A percentile compares a stretch with the other conserved stretches of the same genome.
These are phyloP conservation scores for Podabrus alpinus DNA, from an alignment of 2,888 invertebrate species.

Conservation along the genomic window DNA sequence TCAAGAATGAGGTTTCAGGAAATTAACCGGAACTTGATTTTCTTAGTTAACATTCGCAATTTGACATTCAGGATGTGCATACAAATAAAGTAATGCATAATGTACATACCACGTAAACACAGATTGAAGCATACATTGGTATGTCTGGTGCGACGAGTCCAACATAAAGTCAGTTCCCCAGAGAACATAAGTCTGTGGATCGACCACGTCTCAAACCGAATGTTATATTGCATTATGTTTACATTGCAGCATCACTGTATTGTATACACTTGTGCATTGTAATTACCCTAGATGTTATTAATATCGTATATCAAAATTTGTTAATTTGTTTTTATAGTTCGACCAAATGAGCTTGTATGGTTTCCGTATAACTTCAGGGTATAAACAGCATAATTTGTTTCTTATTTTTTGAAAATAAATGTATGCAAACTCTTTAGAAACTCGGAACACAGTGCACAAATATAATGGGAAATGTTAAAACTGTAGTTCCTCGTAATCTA, in stretches of 20 bases:
- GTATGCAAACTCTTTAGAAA: no score
- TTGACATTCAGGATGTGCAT: not conserved
- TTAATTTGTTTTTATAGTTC: no score
- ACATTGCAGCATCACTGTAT: not conserved
- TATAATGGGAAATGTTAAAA: no score
- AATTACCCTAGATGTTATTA: not conserved
- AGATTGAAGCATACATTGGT: not conserved
- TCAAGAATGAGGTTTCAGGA: no score
- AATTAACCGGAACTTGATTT: not conserved
- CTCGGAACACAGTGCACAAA: no score
- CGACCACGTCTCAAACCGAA: not conserved
- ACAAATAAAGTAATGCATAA: not conserved
- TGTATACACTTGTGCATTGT: not conserved
- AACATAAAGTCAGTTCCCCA: not conserved
- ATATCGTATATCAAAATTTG: not conserved
- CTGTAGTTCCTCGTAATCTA: no score
- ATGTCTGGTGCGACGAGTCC: not conserved
- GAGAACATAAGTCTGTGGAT: not conserved
- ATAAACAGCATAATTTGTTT: no score
- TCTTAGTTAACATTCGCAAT: not conserved
- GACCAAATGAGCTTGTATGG: no score
- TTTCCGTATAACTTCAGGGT: no score
- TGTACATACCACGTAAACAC: not conserved
- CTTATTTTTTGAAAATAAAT: no score
- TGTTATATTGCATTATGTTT: not conserved